A percentile compares a stretch with the other conserved stretches of the same genome.
Conservation (phyloP, 2,113 vertebrate genomes). For the Athene cunicularia region DNA sequence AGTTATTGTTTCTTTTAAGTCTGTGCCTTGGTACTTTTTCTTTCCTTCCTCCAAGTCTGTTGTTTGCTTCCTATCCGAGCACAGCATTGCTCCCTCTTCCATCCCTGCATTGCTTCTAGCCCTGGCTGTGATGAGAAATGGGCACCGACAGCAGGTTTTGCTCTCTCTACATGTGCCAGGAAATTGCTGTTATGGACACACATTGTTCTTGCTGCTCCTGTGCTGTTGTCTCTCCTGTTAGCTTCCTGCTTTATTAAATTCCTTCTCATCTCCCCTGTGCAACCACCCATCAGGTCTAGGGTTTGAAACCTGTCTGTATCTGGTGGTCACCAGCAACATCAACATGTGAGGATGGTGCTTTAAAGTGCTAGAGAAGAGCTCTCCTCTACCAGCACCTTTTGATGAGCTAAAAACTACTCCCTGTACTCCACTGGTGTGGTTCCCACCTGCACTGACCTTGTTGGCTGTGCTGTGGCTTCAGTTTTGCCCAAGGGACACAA, state of each 20-base stretch:
- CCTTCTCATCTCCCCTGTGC: not conserved
- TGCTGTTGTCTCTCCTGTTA: not conserved
- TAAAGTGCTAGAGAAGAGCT: not conserved
- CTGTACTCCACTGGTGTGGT: not conserved
- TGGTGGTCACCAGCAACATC: not conserved
- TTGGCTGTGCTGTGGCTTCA: not conserved
- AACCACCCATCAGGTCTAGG: not conserved
- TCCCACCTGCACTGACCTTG: not conserved
- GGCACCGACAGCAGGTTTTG: not conserved
- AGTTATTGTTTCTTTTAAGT: not conserved
- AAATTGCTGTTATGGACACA: not conserved
- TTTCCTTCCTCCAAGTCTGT: not conserved
- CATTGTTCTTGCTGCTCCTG: not conserved
- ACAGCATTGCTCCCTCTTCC: not conserved
- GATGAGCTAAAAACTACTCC: not conserved
- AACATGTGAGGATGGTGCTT: not conserved
- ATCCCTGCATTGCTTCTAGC: not conserved
- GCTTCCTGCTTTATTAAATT: not conserved
- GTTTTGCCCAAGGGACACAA: not conserved
- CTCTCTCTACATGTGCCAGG: accelerated
- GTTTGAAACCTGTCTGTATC: not conserved
- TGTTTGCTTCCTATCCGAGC: not conserved
- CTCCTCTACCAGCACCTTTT: not conserved
- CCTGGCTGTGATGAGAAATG: not conserved
- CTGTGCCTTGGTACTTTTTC: not conserved